These are phyloP conservation scores for Parambassis ranga DNA, from an alignment of 2,797 vertebrate species.

Conservation along the genomic window DNA sequence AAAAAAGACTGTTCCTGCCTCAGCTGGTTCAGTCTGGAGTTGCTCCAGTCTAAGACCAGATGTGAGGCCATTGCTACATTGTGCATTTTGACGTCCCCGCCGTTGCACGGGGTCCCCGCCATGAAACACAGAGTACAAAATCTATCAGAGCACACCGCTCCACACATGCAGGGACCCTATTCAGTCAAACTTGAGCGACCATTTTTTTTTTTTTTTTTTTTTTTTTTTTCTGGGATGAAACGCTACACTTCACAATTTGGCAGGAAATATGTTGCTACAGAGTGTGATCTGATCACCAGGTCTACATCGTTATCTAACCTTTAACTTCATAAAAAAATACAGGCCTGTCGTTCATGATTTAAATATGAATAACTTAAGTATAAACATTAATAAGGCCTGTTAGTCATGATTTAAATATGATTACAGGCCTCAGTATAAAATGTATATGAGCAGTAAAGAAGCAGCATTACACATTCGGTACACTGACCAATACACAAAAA, in stretches of 20 bases:
- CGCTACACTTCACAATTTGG: conserved; percentile 51
- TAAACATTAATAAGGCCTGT: conserved; percentile 78
- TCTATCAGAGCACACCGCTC: conserved; percentile 1
- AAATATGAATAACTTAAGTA: conserved; percentile 79
- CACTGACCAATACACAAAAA: conserved; percentile 56
- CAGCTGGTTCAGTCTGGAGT: conserved; percentile 32
- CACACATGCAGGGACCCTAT: conserved; percentile 38
- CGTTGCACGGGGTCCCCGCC: conserved; percentile 1
- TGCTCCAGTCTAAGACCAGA: conserved; percentile 25
- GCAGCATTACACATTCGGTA: conserved; percentile 64
- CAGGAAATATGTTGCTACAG: conserved; percentile 54
- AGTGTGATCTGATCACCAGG: conserved; percentile 24
- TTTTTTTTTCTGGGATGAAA: conserved; percentile 24
- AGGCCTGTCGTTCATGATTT: conserved; percentile 82
- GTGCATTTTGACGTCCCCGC: conserved; percentile 49
- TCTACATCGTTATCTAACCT: conserved; percentile 21
- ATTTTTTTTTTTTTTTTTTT: too few relatives aligned
- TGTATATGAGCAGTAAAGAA: conserved; percentile 62
- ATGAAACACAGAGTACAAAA: conserved; percentile 36
- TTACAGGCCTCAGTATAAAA: conserved; percentile 78
- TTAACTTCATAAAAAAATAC: conserved; percentile 71
- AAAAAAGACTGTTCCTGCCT: conserved; percentile 40
- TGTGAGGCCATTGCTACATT: conserved; percentile 67
- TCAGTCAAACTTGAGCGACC: conserved; percentile 52
- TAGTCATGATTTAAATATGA: conserved; percentile 83